Conservation (phyloP, 2,888 invertebrate genomes). For the Lasius platythorax region DNA sequence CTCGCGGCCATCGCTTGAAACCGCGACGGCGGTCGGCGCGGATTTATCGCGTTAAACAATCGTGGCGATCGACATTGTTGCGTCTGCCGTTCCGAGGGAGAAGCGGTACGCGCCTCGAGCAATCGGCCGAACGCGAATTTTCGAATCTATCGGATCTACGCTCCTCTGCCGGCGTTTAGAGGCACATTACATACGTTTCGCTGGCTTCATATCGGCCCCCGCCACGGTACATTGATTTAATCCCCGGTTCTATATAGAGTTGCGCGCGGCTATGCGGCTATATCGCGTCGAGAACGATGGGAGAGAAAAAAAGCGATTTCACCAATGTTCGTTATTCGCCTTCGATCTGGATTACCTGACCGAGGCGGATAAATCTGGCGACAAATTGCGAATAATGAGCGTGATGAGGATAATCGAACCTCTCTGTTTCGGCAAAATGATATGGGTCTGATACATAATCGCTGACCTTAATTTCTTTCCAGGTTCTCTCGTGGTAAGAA, state of each 20-base stretch:
- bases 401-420: conserved; percentile 2
- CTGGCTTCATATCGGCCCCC: conserved; percentile 73
- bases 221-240: conserved; percentile 76
- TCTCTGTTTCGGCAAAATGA: conserved; percentile 2
- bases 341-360: conserved; percentile 72
- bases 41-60: conserved; percentile 60
- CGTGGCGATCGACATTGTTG: conserved; percentile 46
- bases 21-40: conserved; percentile 48
- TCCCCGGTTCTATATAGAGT: conserved; percentile 70
- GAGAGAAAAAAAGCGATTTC: conserved; percentile 65
- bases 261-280: conserved; percentile 37
- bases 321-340: conserved; percentile 67
- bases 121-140: conserved; percentile 67
- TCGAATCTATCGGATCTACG: conserved; percentile 68
- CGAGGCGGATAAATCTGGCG: conserved; percentile 51
- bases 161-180: conserved; percentile 61
- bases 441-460: background rate
- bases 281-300: conserved; percentile 43
- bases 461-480: background rate
- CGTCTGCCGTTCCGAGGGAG: conserved; percentile 26
- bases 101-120: conserved; percentile 59
- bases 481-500: background rate
- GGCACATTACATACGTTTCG: conserved; percentile 73
- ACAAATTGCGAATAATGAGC: conserved; percentile 52
- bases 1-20: conserved; percentile 44